Conservation (phyloP, 2,113 vertebrate genomes). For the Struthidea cinerea region DNA sequence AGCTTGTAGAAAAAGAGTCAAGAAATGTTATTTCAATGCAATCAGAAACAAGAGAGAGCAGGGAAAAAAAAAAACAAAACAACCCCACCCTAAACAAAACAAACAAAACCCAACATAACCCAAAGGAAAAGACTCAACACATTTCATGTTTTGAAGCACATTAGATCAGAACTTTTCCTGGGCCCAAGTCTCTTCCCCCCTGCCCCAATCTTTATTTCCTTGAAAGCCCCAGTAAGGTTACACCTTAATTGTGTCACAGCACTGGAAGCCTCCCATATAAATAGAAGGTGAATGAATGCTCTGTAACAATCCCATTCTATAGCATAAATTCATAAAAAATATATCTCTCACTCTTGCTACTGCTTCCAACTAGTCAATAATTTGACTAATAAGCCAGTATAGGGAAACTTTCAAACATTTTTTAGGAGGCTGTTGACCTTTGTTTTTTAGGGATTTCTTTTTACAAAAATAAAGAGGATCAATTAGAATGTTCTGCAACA, state of each 20-base stretch:
- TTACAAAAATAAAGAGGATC: slow-evolving; percentile 43
- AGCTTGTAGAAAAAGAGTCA: neutral
- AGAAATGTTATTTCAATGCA: neutral
- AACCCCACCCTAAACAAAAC: neutral
- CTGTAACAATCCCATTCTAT: neutral
- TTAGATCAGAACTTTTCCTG: neutral
- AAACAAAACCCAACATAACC: neutral
- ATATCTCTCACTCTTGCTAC: slow-evolving; percentile 18
- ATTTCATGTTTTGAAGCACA: neutral
- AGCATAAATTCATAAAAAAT: slow-evolving; percentile 51
- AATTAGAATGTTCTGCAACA: neutral
- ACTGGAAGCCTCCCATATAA: neutral
- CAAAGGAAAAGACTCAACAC: neutral
- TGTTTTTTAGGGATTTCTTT: neutral
- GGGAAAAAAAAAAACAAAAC: neutral
- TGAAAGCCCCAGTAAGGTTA: neutral
- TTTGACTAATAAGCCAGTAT: neutral
- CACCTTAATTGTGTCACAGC: neutral
- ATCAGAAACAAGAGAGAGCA: neutral
- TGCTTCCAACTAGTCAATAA: slow-evolving; percentile 10
- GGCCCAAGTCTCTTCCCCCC: slow-evolving; percentile 33
- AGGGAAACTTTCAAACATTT: neutral
- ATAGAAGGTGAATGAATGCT: neutral
- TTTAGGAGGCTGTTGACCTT: neutral
- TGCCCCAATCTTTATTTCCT: neutral